phyloP scores from a whole-genome alignment of 1,140 invertebrate genomes.

The Drosophila punjabiensis region DNA sequence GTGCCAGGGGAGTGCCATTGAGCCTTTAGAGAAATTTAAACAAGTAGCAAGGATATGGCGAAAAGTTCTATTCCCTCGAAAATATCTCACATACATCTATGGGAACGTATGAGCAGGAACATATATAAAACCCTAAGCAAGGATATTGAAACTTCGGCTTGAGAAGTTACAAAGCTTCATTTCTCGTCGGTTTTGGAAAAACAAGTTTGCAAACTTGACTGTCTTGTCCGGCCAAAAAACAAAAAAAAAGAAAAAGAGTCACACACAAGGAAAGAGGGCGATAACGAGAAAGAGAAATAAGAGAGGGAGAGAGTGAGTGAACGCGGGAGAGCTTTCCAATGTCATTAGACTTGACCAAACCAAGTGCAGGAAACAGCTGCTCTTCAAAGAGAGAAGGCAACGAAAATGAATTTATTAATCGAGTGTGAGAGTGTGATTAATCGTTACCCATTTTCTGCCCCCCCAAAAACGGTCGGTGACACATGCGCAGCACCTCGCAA shows the following conservation, averaged over 20 bases:
- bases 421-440: constrained; percentile 35
- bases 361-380: constrained; percentile 36
- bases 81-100: background rate
- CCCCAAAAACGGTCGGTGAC: constrained; percentile 24
- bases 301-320: background rate
- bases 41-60: constrained; percentile 4
- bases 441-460: constrained; percentile 38
- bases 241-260: constrained; percentile 13
- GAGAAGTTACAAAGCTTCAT: constrained; percentile 8
- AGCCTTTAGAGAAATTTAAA: constrained; percentile 6
- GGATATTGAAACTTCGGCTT: constrained; percentile 8
- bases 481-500: constrained; percentile 48
- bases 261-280: constrained; percentile 15
- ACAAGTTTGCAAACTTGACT: constrained; percentile 62
- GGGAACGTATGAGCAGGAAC: background rate
- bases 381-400: constrained; percentile 5
- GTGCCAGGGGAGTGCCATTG: constrained; percentile 6
- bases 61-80: background rate
- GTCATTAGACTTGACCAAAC: constrained; percentile 24
- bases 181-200: constrained; percentile 37
- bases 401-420: constrained; percentile 27
- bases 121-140: background rate
- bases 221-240: constrained; percentile 17
- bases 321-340: constrained; percentile 11
- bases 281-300: constrained; percentile 9